Evolutionary conservation across 2,797 vertebrate genomes (phyloP).

Genomic region (Enteromius argenteus): DNA sequence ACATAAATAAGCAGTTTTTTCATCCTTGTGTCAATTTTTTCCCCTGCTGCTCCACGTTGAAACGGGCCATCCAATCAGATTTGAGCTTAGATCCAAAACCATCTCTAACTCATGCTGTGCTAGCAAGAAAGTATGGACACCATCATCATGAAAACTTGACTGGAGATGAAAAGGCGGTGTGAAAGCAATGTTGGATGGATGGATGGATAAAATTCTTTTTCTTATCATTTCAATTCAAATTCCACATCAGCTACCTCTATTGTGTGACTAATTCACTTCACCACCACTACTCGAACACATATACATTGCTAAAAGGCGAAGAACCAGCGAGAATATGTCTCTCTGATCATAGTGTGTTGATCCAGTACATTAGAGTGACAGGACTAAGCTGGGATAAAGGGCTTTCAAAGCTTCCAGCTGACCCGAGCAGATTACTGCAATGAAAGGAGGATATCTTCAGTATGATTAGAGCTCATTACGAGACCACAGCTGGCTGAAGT

Average conservation of each 20-base stretch:
- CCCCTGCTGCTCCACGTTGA: too few species aligned
- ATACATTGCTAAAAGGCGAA: background rate
- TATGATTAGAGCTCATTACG: conserved; percentile 34
- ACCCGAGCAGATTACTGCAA: conserved; percentile 39
- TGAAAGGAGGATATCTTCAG: conserved; percentile 38
- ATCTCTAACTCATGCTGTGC: background rate
- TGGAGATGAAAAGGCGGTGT: background rate
- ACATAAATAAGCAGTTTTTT: too few species aligned
- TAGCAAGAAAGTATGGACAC: background rate
- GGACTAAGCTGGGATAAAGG: conserved; percentile 47
- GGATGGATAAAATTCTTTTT: background rate
- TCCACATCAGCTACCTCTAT: background rate
- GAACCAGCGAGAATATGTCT: conserved; percentile 1
- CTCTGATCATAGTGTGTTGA: conserved; percentile 30
- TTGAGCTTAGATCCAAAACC: background rate
- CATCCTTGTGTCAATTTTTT: too few species aligned
- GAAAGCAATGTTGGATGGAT: too few species aligned
- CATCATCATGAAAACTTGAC: background rate
- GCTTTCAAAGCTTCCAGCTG: conserved; percentile 24
- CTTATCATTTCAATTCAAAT: background rate
- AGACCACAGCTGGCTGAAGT: conserved; percentile 45
- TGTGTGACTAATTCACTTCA: background rate
- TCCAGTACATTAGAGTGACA: conserved; percentile 34
- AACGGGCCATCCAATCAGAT: too few species aligned
- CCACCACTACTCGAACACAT: background rate